phyloP scores from a whole-genome alignment of 2,888 invertebrate genomes.

The Nomada lathburiana region DNA sequence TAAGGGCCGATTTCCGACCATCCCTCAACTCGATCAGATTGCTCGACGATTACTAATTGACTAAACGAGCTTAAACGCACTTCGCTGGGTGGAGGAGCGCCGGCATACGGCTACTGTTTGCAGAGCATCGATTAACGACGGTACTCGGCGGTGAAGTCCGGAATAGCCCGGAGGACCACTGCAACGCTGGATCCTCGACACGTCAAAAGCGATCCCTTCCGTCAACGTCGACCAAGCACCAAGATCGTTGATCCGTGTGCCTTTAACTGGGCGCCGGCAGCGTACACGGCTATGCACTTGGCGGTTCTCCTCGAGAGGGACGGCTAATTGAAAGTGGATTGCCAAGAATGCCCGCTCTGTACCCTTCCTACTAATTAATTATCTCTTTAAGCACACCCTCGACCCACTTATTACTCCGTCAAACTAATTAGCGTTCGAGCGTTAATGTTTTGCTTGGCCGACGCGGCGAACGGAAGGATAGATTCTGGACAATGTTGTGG shows the following conservation, averaged over 20 bases:
- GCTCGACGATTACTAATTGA: conserved; percentile 78
- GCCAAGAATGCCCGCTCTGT: conserved; percentile 40
- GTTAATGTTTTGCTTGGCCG: conserved; percentile 10
- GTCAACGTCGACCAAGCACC: conserved; percentile 62
- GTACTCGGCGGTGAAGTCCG: conserved; percentile 71
- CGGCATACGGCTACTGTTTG: conserved; percentile 74
- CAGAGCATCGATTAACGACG: conserved; percentile 79
- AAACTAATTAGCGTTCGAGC: conserved; percentile 22
- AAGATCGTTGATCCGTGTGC: conserved; percentile 62
- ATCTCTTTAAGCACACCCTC: conserved; percentile 44
- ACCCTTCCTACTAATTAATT: conserved; percentile 43
- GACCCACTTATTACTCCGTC: conserved; percentile 38
- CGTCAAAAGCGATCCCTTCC: conserved; percentile 73
- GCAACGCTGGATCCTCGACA: conserved; percentile 66
- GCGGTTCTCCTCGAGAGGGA: conserved; percentile 37
- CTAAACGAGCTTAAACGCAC: conserved; percentile 82
- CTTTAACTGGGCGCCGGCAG: conserved; percentile 20
- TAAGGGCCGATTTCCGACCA: conserved; percentile 60
- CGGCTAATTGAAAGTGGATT: conserved; percentile 47
- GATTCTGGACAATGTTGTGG: background rate
- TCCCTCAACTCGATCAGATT: conserved; percentile 56
- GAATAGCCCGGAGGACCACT: conserved; percentile 66
- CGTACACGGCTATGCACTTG: conserved; percentile 41
- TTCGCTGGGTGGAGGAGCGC: conserved; percentile 71
- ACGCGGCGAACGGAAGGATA: background rate